Percentiles rank a stretch among this genome's conserved stretches.
phyloP scores from a whole-genome alignment of 1,140 invertebrate genomes.

The Druon quercuslanigerum region DNA sequence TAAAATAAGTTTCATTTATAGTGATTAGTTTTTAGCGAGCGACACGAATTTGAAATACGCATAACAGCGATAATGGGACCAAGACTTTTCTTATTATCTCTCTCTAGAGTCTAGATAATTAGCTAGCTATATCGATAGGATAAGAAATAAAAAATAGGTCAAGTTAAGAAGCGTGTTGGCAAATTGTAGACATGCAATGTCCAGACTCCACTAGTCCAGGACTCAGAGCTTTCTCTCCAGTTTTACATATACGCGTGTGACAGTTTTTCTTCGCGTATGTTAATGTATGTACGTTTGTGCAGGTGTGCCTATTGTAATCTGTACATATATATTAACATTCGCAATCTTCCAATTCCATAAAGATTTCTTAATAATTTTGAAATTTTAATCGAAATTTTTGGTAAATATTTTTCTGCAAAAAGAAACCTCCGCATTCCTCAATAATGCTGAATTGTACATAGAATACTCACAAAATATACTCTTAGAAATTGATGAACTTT shows the following conservation, averaged over 20 bases:
- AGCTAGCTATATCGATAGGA: conserved; percentile 9
- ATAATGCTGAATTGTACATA: neutral
- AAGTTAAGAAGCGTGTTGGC: neutral
- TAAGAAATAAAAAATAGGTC: neutral
- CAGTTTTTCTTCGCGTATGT: neutral
- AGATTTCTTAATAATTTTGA: neutral
- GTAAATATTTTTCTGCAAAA: neutral
- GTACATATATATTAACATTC: neutral
- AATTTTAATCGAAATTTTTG: neutral
- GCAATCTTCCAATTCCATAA: neutral
- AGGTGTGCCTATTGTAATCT: neutral
- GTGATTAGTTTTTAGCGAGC: conserved; percentile 26
- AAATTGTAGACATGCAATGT: neutral
- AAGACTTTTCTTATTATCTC: conserved; percentile 19
- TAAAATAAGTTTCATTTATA: conserved; percentile 2
- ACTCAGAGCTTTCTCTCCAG: conserved; percentile 29
- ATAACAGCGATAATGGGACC: conserved; percentile 20
- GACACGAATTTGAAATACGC: conserved; percentile 10
- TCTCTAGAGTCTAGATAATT: conserved; percentile 10
- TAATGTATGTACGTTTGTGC: neutral
- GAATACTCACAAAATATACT: conserved; percentile 25
- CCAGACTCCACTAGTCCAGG: neutral
- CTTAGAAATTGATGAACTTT: neutral
- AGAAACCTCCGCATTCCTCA: neutral
- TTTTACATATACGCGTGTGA: conserved; percentile 20